Evolutionary conservation across 2,797 vertebrate genomes (phyloP), one percentile per base, ranked within the genome.

Genomic region (Parauchenoglanis ngamensis): DNA sequence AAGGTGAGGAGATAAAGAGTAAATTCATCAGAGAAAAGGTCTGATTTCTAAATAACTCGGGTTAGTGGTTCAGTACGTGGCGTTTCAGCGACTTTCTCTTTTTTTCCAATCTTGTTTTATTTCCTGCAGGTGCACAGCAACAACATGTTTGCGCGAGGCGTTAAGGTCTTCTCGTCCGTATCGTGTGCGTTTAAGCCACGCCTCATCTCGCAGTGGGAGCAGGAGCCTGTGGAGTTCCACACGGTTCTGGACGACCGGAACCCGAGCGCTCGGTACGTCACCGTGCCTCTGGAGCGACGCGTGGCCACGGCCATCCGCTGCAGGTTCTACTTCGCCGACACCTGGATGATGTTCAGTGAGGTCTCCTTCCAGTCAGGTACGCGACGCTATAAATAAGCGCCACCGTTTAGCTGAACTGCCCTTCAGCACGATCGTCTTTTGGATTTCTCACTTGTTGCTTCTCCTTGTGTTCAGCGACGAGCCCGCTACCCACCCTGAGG

Each of bases 331-430:
- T 98, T 98, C 0, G 97, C 97, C 0, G 97, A 98, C 73, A 91
- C 95, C 21, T 98, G 97, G 97, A 97, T 98, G 96, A 96, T 98
- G 97, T 96, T 98, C 94, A 98, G 97, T 0, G 97, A 98, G 92
- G 96, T 98, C 75, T 97, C 96, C 90, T 98, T 98, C 92, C 97
- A 96, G 92, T 98, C 97, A 0, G 97, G 97, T 98, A 92, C 40
- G 87, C 57, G 28, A 52, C 12, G 5, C 40, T 25, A 5, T n/a
- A 23, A 61, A 80, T n/a, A 15, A 25, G 23, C 56, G 7, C 56
- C 31, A 3, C 1, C 59, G 17, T 57, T 1, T 10, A 7, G 6
- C 4, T 82, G 40, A 49, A 12, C 61, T 19, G 40, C 7, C 23
- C 25, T 35, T 57, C 28, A 10, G 7, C 17, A 21, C 21, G n/a